phyloP scores from a whole-genome alignment of 2,113 vertebrate genomes.

The Heteronetta atricapilla region DNA sequence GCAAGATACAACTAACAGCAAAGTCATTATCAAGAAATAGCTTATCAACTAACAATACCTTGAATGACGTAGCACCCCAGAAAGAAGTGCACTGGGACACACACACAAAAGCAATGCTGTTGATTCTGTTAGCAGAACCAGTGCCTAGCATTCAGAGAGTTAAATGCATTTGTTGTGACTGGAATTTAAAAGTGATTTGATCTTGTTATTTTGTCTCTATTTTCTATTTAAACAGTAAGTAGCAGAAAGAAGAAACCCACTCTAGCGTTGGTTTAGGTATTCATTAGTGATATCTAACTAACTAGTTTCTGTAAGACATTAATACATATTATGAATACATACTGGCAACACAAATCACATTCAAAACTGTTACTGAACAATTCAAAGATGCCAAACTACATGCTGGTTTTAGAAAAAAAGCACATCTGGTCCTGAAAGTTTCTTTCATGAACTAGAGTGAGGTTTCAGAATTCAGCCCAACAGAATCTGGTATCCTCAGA shows the following conservation, averaged over 20 bases:
- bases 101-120: not conserved
- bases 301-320: not conserved
- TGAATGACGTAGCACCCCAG: not conserved
- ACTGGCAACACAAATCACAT: not conserved
- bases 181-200: not conserved
- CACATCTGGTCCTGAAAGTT: not conserved
- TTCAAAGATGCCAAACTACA: not conserved
- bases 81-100: not conserved
- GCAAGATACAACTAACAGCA: not conserved
- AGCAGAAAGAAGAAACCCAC: not conserved
- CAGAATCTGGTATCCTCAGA: not conserved
- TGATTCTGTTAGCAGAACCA: not conserved
- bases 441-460: not conserved
- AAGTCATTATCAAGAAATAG: not conserved
- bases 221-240: not conserved
- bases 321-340: no score
- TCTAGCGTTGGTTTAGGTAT: not conserved
- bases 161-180: not conserved
- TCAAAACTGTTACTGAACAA: not conserved
- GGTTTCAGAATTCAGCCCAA: not conserved
- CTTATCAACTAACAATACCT: not conserved
- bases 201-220: not conserved
- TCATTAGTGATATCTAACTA: not conserved
- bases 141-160: accelerated
- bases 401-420: not conserved